Base-by-base conservation (phyloP, 2,113 vertebrate species). In the Plecotus auritus region DNA sequence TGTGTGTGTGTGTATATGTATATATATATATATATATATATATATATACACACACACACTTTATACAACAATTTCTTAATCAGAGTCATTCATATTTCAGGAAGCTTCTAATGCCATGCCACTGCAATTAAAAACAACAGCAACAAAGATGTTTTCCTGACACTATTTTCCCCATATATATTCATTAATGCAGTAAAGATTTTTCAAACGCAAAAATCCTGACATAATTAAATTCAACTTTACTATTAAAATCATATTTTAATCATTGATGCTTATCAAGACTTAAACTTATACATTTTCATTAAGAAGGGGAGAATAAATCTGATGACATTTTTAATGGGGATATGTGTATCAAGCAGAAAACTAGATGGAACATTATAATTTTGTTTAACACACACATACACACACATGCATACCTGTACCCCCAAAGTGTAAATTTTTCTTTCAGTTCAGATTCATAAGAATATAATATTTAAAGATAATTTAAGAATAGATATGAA, bases 401-500 rank as follows among this genome's bases (percentile, higher is more conserved):
- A 30, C 1, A 40, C 1, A 30, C 1, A 35, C 1, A 66, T n/a
- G 30, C 30, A n/a, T 14, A 59, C 32, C 40, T 12, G 49, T 49
- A 69, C 51, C 4, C 7, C 10, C 17, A 82, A 87, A 82, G 20
- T 70, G 20, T 88, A 45, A 77, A n/a, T 56, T 76, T 37, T 9
- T 7, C 28, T 70, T 92, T 66, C 26, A 86, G 42, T 88, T 87
- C 10, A 81, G 8, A 84, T 91, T 94, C 5, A 54, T 49, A 72
- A 66, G 1, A 87, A 88, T 85, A 88, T 86, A 86, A 89, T 77
- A 42, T 83, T 91, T 77, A 77, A 89, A 2, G 6, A 82, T 47
- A 92, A 92, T 90, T 96, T 78, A 78, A 91, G 93, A 97, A 90
- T 66, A 74, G 97, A 94, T 69, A 56, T 18, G 10, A 93, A 7